These are phyloP conservation scores for Drosophila leonis DNA, from an alignment of 2,888 invertebrate genomes.

Conservation along the genomic window DNA sequence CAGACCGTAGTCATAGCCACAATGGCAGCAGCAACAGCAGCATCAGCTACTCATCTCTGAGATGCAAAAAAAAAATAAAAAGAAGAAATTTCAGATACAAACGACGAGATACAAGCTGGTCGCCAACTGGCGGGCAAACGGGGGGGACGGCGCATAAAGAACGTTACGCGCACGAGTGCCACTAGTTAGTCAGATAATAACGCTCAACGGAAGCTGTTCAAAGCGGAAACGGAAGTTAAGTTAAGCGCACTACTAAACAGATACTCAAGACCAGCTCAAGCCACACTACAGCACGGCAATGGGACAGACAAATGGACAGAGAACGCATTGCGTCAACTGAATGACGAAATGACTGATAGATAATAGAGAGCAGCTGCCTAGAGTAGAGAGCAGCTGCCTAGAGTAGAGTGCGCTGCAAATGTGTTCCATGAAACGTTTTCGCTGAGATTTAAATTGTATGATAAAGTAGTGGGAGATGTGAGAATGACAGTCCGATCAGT, in stretches of 20 bases:
- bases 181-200: conserved; percentile 82
- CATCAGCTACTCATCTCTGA: conserved; percentile 35
- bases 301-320: neutral
- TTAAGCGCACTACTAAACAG: conserved; percentile 81
- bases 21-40: conserved; percentile 4
- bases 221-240: conserved; percentile 81
- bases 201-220: conserved; percentile 77
- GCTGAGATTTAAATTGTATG: neutral
- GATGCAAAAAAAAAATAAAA: conserved; percentile 43
- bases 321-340: conserved; percentile 27
- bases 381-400: neutral
- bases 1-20: conserved; percentile 30
- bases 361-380: neutral
- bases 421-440: conserved; percentile 14
- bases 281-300: conserved; percentile 16
- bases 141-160: conserved; percentile 55
- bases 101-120: conserved; percentile 32
- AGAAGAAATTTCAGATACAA: conserved; percentile 40
- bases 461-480: neutral
- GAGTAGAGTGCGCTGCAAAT: neutral
- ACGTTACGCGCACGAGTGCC: conserved; percentile 81
- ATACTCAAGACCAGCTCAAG: conserved; percentile 60
- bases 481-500: no score
- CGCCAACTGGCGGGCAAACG: conserved; percentile 1
- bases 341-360: conserved; percentile 48